Conservation (phyloP, 1,140 invertebrate genomes). For the Leptinotarsa lineolata region DNA sequence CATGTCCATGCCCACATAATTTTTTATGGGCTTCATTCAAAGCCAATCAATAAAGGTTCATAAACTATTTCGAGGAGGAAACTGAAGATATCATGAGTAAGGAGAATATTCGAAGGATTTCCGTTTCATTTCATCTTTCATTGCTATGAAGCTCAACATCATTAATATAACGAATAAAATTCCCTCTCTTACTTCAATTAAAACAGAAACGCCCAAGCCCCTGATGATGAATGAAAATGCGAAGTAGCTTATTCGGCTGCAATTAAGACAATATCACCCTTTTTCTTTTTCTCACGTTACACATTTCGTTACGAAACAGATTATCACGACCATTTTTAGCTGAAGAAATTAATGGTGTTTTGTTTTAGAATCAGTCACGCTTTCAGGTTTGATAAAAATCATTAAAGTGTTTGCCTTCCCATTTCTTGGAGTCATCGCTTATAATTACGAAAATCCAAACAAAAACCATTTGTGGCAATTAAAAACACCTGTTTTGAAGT, state of each 20-base stretch:
- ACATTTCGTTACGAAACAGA: background rate
- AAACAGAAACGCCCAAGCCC: no score
- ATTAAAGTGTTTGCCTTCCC: conserved; percentile 14
- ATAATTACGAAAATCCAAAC: conserved; percentile 17
- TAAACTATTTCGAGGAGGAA: no score
- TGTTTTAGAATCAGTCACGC: conserved; percentile 21
- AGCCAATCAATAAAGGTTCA: no score
- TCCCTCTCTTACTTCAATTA: no score
- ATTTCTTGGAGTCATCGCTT: conserved; percentile 11
- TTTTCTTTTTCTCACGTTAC: conserved; percentile 18
- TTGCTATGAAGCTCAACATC: no score
- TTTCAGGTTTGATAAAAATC: conserved; percentile 13
- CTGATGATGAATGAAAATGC: no score
- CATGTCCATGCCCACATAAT: no score
- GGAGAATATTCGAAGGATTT: no score
- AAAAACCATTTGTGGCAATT: conserved; percentile 8
- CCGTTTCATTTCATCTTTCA: no score
- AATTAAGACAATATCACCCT: background rate
- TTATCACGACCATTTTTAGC: conserved; percentile 15
- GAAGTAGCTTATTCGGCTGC: background rate
- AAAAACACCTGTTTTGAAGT: conserved; percentile 12
- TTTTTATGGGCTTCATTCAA: no score
- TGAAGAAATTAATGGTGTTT: conserved; percentile 16
- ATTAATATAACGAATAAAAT: no score
- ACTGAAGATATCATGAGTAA: no score